Evolutionary conservation across 2,888 invertebrate species (phyloP), one percentile per base, ranked within the genome.

Genomic region (Mycalesis mineus): DNA sequence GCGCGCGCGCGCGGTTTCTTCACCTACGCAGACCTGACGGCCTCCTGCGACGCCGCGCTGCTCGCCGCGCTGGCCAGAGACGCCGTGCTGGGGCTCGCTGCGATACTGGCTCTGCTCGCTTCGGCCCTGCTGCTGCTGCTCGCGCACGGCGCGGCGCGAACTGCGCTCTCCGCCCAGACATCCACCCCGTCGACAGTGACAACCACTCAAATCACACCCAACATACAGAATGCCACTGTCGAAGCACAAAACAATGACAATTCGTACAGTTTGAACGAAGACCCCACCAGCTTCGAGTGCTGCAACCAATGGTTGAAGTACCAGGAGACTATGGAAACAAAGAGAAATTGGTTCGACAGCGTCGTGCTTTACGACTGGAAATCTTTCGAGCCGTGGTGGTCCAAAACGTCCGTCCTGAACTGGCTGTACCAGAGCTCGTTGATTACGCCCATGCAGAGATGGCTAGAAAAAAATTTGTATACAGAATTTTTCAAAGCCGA

Each of bases 11-110:
- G 96, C 22, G 96, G 96, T 0, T 96, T 95, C 93, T 94, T 94
- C 73, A 95, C 96, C 0, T 97, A 97, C 75, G 91, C 93, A 0
- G 97, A 97, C 87, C 84, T 97, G 54, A 84, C 91, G 65, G 92
- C 91, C 60, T 72, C 93, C 22, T 74, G 91, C 50, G 80, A 84
- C 56, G 78, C 80, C 29, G 72, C 89, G 55, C 90, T 91, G 58
- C 68, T 91, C 42, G 36, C 36, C 41, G 67, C 47, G 2, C 1
- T 47, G 8, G 47, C 47, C 9, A 31, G 33, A 15, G 47, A 33
- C 14, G 57, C 78, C 11, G 48, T 67, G 22, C 58, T 65, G 31
- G 53, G 61, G 31, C 65, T 66, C 13, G 55, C 62, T 9, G 60
- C 60, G 3, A 62, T 62, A 1, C 40, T 51, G 17, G 67, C 67